Base-by-base conservation (phyloP, 2,797 vertebrate species). In the Diglossa cyanea region DNA sequence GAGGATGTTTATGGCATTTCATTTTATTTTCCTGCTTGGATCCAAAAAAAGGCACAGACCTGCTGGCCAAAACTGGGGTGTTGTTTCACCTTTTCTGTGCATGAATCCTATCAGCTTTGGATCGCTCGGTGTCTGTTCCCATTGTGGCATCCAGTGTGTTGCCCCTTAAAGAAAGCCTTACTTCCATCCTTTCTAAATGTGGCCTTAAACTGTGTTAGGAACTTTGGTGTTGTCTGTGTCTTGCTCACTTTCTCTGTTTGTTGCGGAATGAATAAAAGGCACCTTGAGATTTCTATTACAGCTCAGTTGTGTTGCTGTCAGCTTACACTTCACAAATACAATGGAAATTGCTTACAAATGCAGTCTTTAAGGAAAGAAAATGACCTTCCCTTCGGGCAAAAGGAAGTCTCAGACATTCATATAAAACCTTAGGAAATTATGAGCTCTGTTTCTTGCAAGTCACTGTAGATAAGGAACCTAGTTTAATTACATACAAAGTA, bases 191-290 rank as follows among this genome's bases (percentile, higher is more conserved):
- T 96, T 95, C 94, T 97, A 96, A 97, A 96, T 97, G 97, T 98
- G 98, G 98, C 98, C 98, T 98, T 98, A 98, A 98, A 93, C 94
- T 78, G 93, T 96, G 96, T 96, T 86, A 95, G 95, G 86, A 97
- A 93, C 89, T 96, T 96, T 31, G 80, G 86, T 88, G 45, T 88
- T 95, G 84, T 95, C 76, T 77, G 79, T 93, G 94, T 94, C 90
- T 92, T 70, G 86, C 83, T 96, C 84, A 71, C 89, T 94, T 88
- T 93, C 87, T 94, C 93, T 42, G 51, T 84, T 95, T 68, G 77
- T 95, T 93, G 89, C 94, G 79, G 84, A 89, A 85, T 75, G 95
- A 95, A 72, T 66, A 96, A 97, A 97, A 96, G 92, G 91, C 96
- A 94, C 93, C 96, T 88, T 92, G 94, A 88, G 78, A 93, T 92